Evolutionary conservation across 1,140 invertebrate species (phyloP).

Genomic region (Trachymyrmex septentrionalis): DNA sequence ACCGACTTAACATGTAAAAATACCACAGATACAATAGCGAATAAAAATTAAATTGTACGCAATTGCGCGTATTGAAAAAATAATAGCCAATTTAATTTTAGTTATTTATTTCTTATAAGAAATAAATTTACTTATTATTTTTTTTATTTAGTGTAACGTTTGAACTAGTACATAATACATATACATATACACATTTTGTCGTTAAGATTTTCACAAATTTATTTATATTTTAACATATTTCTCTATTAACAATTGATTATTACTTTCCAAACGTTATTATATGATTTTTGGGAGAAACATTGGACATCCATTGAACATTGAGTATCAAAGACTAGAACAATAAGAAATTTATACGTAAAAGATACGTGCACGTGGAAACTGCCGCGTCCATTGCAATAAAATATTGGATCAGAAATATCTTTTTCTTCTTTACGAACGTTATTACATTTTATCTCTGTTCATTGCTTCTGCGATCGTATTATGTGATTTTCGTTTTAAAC

Average conservation of each 20-base stretch:
- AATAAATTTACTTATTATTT: neutral
- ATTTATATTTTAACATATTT: neutral
- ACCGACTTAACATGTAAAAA: neutral
- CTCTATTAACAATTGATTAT: neutral
- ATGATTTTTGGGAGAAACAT: neutral
- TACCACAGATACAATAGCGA: neutral
- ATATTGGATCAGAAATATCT: neutral
- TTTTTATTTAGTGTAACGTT: neutral
- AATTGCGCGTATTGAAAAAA: neutral
- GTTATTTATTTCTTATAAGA: neutral
- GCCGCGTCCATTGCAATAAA: slow-evolving; percentile 15
- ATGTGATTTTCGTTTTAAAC: slow-evolving; percentile 12
- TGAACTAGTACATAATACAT: neutral
- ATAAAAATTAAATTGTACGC: neutral
- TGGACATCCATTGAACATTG: neutral
- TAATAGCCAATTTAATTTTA: neutral
- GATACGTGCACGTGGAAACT: slow-evolving; percentile 57
- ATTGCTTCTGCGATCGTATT: neutral
- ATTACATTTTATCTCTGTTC: slow-evolving; percentile 31
- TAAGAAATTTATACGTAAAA: slow-evolving; percentile 27
- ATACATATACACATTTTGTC: neutral
- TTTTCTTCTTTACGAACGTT: slow-evolving; percentile 18
- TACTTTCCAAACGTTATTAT: neutral
- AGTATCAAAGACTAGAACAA: neutral
- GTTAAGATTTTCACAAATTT: neutral